These are phyloP conservation scores for Pituophis catenifer DNA, from an alignment of 2,113 vertebrate species.

Conservation along the genomic window DNA sequence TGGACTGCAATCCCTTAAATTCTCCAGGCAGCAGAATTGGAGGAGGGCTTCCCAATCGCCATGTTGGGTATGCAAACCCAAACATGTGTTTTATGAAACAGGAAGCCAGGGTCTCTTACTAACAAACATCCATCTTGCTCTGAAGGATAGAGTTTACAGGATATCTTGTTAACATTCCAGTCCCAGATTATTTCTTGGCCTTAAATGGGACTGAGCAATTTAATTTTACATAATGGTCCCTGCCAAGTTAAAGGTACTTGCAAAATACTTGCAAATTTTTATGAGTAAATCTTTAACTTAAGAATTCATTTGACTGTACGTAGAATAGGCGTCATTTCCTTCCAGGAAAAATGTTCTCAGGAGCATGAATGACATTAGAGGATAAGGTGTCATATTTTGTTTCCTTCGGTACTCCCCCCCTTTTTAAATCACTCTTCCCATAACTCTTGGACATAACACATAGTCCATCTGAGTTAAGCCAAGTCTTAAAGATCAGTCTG, in stretches of 20 bases:
- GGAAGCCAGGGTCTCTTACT: neutral
- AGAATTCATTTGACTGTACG: constrained; percentile 45
- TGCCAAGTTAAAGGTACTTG: constrained; percentile 51
- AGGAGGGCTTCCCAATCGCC: neutral
- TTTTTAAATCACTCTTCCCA: neutral
- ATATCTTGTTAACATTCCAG: constrained; percentile 53
- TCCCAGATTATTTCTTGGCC: constrained; percentile 47
- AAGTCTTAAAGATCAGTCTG: neutral
- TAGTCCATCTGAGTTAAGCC: constrained; percentile 37
- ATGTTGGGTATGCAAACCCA: neutral
- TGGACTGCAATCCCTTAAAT: neutral
- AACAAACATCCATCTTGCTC: neutral
- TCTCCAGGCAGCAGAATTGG: neutral
- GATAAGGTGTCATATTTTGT: constrained; percentile 57
- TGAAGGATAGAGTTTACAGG: rapidly evolving
- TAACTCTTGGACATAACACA: constrained; percentile 45
- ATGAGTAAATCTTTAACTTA: constrained; percentile 51
- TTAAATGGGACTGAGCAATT: constrained; percentile 44
- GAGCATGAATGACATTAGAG: constrained; percentile 46
- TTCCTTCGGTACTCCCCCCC: constrained; percentile 45
- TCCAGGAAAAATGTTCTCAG: constrained; percentile 59
- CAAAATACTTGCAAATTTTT: constrained; percentile 54
- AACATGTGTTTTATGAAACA: neutral
- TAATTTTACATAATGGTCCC: constrained; percentile 42
- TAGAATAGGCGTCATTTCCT: constrained; percentile 26